These are phyloP conservation scores for Eulithis testata DNA, from an alignment of 2,888 invertebrate species.

Conservation along the genomic window DNA sequence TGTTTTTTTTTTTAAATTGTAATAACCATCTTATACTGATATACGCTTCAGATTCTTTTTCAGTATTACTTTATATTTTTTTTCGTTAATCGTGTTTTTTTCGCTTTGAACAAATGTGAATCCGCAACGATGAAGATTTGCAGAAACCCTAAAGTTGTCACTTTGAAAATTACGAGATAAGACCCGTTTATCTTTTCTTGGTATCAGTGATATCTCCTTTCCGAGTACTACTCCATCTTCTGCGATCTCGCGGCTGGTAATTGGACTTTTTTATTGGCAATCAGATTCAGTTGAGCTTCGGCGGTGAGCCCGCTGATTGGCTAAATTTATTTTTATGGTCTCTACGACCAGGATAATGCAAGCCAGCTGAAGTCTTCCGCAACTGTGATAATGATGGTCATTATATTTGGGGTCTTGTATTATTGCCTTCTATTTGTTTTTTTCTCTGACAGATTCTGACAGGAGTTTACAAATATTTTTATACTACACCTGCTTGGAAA, in stretches of 20 bases:
- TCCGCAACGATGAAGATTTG: too few relatives aligned
- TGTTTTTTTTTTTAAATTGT: too few relatives aligned
- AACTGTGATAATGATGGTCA: slow-evolving; percentile 23
- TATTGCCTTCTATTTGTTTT: slow-evolving; percentile 2
- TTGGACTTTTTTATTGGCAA: slow-evolving; percentile 47
- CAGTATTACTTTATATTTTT: too few relatives aligned
- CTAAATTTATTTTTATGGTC: slow-evolving; percentile 43
- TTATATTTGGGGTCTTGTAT: slow-evolving; percentile 11
- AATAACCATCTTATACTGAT: too few relatives aligned
- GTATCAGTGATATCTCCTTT: slow-evolving; percentile 7
- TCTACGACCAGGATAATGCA: slow-evolving; percentile 31
- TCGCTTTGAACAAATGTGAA: too few relatives aligned
- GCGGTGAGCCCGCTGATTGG: slow-evolving; percentile 38
- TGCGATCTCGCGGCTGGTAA: slow-evolving; percentile 35
- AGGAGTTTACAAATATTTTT: too few relatives aligned
- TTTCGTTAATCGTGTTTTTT: too few relatives aligned
- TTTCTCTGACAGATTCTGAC: background rate
- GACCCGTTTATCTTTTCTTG: background rate
- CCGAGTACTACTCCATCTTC: slow-evolving; percentile 11
- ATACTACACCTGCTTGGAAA: too few relatives aligned
- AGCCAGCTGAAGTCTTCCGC: slow-evolving; percentile 20
- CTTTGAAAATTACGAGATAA: too few relatives aligned
- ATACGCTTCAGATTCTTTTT: too few relatives aligned
- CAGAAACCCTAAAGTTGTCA: too few relatives aligned
- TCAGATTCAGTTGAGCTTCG: slow-evolving; percentile 40